These are phyloP conservation scores for Oenanthe oenanthe DNA, from an alignment of 2,113 vertebrate genomes.

Conservation along the genomic window DNA sequence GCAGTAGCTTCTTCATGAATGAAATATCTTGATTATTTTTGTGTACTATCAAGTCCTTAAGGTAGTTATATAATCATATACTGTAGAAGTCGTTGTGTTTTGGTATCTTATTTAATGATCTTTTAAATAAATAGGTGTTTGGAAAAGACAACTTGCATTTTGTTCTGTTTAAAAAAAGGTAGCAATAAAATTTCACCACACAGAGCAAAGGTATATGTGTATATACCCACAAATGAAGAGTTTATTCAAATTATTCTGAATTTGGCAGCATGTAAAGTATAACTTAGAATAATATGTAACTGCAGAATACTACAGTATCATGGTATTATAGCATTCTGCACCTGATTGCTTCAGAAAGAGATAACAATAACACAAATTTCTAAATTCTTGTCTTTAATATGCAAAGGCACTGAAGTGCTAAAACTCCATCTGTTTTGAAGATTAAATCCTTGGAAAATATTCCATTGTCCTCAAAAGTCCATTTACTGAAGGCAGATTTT, in stretches of 20 bases:
- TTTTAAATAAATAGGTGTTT: constrained; percentile 42
- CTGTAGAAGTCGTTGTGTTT: neutral
- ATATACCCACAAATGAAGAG: neutral
- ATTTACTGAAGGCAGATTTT: neutral
- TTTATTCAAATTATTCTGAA: neutral
- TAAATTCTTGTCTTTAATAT: neutral
- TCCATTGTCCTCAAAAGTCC: neutral
- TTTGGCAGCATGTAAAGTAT: neutral
- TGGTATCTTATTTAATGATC: neutral
- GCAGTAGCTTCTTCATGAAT: neutral
- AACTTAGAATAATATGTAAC: neutral
- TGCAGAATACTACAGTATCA: neutral
- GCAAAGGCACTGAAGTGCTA: neutral
- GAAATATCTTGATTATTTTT: neutral
- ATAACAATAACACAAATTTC: neutral
- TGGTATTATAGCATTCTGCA: too few relatives aligned
- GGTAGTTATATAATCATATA: neutral
- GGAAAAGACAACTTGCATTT: neutral
- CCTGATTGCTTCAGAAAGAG: neutral
- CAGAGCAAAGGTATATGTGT: neutral
- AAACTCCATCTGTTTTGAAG: neutral
- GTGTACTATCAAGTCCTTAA: neutral
- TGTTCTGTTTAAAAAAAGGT: neutral
- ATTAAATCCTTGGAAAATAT: neutral
- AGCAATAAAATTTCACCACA: neutral